A percentile compares a stretch with the other conserved stretches of the same genome.
Conservation (phyloP, 2,797 vertebrate species). For the Enteromius fasciolatus region DNA sequence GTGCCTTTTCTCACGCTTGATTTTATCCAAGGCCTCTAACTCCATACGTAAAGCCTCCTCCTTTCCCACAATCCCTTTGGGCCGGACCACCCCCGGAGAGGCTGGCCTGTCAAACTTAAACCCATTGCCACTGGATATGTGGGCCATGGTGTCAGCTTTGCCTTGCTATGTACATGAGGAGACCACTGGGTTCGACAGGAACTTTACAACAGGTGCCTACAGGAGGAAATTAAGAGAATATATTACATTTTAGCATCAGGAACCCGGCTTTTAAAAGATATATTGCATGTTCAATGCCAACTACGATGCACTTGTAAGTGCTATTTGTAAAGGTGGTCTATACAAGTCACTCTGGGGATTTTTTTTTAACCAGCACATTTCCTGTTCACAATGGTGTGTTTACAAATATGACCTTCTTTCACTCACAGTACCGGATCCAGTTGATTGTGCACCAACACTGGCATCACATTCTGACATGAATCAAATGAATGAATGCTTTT, state of each 20-base stretch:
- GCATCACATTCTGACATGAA: not conserved
- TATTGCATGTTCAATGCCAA: not conserved
- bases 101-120: conserved; percentile 83
- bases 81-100: conserved; percentile 67
- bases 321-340: not conserved
- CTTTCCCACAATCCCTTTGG: conserved; percentile 90
- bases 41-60: conserved; percentile 98
- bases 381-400: not conserved
- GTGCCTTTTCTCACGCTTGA: conserved; percentile 85
- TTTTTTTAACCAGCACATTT: conserved; percentile 6
- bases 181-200: conserved; percentile 53
- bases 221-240: conserved; percentile 52
- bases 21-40: conserved; percentile 91
- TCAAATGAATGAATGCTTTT: not conserved
- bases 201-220: conserved; percentile 74
- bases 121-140: conserved; percentile 91
- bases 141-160: conserved; percentile 88
- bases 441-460: not conserved
- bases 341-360: not conserved
- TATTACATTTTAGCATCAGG: not conserved
- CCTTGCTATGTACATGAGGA: conserved; percentile 75
- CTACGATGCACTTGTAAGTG: conserved; percentile 3
- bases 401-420: conserved; percentile 1
- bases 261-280: conserved; percentile 5
- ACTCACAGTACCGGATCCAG: not conserved